Evolutionary conservation across 2,888 invertebrate genomes (phyloP).

Genomic region (Tenthredo amoena): DNA sequence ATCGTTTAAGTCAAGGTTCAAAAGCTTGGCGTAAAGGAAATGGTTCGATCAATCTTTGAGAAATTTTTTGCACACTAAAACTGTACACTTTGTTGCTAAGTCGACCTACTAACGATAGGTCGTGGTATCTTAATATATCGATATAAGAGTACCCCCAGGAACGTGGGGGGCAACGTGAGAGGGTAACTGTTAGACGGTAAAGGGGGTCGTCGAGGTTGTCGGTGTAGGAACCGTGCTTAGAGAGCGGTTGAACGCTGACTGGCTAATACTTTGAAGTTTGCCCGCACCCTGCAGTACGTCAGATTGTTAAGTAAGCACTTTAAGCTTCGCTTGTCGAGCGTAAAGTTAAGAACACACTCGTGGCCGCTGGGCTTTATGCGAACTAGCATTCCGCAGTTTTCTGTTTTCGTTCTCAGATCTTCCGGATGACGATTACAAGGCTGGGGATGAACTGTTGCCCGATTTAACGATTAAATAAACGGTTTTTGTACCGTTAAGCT

Average conservation of each 20-base stretch:
- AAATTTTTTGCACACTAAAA: background rate
- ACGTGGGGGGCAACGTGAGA: background rate
- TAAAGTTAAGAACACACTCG: slow-evolving; percentile 54
- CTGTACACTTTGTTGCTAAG: background rate
- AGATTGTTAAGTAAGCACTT: slow-evolving; percentile 60
- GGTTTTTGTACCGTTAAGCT: background rate
- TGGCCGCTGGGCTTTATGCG: slow-evolving; percentile 16
- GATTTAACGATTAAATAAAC: background rate
- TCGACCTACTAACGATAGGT: slow-evolving; percentile 29
- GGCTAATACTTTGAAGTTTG: slow-evolving; percentile 49
- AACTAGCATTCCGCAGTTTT: background rate
- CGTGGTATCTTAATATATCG: slow-evolving; percentile 15
- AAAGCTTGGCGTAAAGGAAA: background rate
- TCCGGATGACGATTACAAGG: background rate
- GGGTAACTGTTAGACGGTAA: slow-evolving; percentile 17
- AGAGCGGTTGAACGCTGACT: slow-evolving; percentile 43
- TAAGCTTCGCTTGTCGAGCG: slow-evolving; percentile 60
- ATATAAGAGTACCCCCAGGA: background rate
- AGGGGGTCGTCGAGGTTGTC: slow-evolving; percentile 36
- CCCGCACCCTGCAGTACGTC: slow-evolving; percentile 37
- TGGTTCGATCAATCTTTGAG: background rate
- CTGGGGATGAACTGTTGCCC: background rate
- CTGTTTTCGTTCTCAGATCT: background rate
- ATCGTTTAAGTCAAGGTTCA: background rate
- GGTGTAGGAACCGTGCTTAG: slow-evolving; percentile 36